Percentiles rank a stretch among this genome's conserved stretches.
Evolutionary conservation across 2,797 vertebrate genomes (phyloP).

Genomic region (Protosalanx chinensis): DNA sequence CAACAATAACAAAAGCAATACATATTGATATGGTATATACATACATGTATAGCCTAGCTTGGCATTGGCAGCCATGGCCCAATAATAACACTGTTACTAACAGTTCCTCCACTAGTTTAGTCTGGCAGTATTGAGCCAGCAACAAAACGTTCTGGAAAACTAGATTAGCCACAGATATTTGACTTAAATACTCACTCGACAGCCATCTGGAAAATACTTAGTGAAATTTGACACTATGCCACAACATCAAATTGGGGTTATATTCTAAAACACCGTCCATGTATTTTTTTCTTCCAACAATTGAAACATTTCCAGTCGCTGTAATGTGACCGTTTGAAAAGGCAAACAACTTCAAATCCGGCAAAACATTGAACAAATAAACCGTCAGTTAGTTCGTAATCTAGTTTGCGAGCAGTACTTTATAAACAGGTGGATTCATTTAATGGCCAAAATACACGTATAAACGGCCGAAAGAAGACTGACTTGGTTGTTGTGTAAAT

Average conservation of each 20-base stretch:
- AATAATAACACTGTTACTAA: neutral
- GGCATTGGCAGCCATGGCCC: neutral
- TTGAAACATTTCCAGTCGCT: no score
- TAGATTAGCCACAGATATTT: neutral
- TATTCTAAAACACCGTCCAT: no score
- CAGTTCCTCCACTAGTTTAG: neutral
- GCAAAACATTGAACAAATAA: no score
- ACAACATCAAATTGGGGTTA: no score
- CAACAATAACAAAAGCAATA: no score
- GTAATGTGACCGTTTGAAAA: no score
- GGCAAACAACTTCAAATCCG: no score
- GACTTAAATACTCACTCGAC: neutral
- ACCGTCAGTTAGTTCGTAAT: neutral
- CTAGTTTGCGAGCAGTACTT: neutral
- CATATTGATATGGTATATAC: neutral
- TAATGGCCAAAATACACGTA: neutral
- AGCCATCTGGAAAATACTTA: neutral
- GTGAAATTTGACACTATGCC: no score
- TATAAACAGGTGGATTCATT: neutral
- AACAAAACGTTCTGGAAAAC: constrained; percentile 31
- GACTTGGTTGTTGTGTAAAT: neutral
- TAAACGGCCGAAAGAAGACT: neutral
- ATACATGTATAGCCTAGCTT: neutral
- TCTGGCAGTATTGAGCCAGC: constrained; percentile 1
- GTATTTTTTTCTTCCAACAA: no score